Conservation (phyloP, 2,797 vertebrate genomes). For the Propithecus perrieri region DNA sequence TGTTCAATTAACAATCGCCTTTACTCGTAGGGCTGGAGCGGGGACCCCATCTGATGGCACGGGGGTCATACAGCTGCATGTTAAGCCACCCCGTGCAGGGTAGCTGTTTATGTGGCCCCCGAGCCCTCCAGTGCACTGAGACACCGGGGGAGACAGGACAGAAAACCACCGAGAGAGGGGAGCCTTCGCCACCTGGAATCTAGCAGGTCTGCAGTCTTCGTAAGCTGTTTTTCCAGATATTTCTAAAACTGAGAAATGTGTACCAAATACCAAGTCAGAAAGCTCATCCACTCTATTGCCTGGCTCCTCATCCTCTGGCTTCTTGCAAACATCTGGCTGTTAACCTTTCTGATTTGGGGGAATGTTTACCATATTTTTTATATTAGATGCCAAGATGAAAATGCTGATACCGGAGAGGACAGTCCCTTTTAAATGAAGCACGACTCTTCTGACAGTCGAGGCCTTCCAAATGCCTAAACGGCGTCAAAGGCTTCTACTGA, state of each 20-base stretch:
- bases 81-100: accelerated
- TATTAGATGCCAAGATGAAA: not conserved
- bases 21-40: accelerated
- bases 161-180: too few species aligned
- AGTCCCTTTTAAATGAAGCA: not conserved
- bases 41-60: accelerated
- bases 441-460: accelerated
- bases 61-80: too few species aligned
- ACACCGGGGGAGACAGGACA: accelerated
- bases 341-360: not conserved
- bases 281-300: accelerated
- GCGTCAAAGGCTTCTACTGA: not conserved
- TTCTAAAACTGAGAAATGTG: not conserved
- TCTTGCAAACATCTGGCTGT: not conserved
- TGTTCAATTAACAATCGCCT: accelerated
- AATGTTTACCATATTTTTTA: not conserved
- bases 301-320: not conserved
- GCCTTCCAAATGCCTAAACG: not conserved
- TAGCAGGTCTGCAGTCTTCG: accelerated
- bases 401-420: not conserved
- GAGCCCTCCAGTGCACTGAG: not conserved
- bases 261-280: not conserved
- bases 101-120: accelerated
- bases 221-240: not conserved
- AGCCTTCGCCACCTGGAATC: not conserved